Base-by-base conservation (phyloP, 2,888 invertebrate genomes). In the Incurvaria masculella region DNA sequence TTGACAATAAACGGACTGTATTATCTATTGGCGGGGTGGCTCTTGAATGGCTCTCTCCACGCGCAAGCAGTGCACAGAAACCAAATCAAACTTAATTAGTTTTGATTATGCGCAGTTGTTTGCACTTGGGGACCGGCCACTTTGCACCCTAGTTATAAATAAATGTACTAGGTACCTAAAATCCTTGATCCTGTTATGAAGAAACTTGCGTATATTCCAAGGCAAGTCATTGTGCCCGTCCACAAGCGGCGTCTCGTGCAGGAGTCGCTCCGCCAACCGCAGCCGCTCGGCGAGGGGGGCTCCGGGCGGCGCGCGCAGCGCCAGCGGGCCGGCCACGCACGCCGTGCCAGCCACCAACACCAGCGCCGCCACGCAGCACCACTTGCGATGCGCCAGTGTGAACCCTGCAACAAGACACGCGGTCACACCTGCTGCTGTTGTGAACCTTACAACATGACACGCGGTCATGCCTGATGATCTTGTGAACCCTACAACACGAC, bases 201-300 rank as follows among this genome's bases (percentile, higher is more conserved):
- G 81, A 75, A 93, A 92, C 74, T 92, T 92, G 56, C 93, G 81
- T 68, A 94, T 91, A 72, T 93, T 93, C 91, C 92, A 93, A 14
- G 93, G 92, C 55, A 93, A 79, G 70, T 94, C 94, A 75, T 94
- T 94, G 82, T 94, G 93, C 56, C 92, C 92, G 69, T 90, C 90
- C 58, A 90, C 83, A 57, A 90, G 84, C 56, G 89, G 89, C 57
- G 88, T 87, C 75, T 89, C 88, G 64, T 88, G 85, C 52, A 89
- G 76, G 21, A 89, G 80, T 55, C 87, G 81, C 51, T 86, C 84
- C 11, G 88, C 89, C 50, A 87, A 84, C 58, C 88, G 86, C 53
- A 89, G 76, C 44, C 89, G 80, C 68, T 90, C 89, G 62, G 88
- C 87, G 55, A 88, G 81, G 4, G 89, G 88, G 33, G 89, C 88